Evolutionary conservation across 2,797 vertebrate species (phyloP).

Genomic region (Chaetodon trifasciatus): DNA sequence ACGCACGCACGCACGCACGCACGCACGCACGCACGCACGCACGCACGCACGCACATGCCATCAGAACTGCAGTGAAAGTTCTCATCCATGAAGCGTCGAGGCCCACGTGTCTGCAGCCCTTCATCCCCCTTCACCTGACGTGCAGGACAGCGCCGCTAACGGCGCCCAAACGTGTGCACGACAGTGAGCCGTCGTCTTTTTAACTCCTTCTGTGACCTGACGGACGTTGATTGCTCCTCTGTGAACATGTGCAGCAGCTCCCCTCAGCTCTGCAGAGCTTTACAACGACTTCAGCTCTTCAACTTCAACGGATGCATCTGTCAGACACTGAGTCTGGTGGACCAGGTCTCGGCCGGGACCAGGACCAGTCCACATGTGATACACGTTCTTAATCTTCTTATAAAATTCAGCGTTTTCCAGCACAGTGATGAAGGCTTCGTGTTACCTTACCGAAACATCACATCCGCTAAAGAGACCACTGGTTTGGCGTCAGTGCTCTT

Average conservation of each 20-base stretch:
- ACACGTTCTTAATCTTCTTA: background rate
- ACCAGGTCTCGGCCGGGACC: background rate
- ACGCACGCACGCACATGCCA: conserved; percentile 10
- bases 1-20: conserved; percentile 12
- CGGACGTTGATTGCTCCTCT: too few relatives aligned
- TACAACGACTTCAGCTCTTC: too few relatives aligned
- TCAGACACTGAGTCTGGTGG: background rate
- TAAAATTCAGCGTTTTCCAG: background rate
- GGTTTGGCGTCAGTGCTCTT: background rate
- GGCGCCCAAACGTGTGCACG: too few relatives aligned
- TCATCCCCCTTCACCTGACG: too few relatives aligned
- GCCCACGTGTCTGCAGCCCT: conserved; percentile 26
- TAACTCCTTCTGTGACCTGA: background rate
- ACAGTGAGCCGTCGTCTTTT: background rate
- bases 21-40: conserved; percentile 4
- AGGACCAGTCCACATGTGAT: too few relatives aligned
- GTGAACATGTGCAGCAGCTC: too few relatives aligned
- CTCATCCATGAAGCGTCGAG: conserved; percentile 1
- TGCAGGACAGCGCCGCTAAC: too few relatives aligned
- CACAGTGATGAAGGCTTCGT: background rate
- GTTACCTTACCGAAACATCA: background rate
- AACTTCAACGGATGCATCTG: too few relatives aligned
- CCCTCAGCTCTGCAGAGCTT: too few relatives aligned
- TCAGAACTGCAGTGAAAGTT: conserved; percentile 37
- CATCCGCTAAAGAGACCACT: too few relatives aligned